Conservation (phyloP, 2,797 vertebrate species). For the Syngnathus acus region DNA sequence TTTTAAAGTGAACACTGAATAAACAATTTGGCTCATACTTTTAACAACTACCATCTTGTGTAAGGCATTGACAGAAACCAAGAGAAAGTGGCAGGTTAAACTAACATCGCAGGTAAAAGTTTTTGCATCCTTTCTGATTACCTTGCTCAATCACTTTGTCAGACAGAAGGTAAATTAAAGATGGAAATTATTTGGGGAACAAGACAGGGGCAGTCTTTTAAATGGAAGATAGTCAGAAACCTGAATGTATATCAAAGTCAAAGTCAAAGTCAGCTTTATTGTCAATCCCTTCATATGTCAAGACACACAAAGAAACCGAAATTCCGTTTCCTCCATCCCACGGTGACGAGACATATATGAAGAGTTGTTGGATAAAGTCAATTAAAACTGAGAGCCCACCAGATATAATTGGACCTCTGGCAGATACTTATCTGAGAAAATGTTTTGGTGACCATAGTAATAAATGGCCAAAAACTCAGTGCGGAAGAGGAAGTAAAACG, state of each 20-base stretch:
- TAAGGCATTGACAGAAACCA: background rate
- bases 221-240: background rate
- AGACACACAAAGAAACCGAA: too few species aligned
- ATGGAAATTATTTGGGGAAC: background rate
- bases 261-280: too few species aligned
- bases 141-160: background rate
- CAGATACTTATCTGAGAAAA: background rate
- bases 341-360: too few species aligned
- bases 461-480: conserved; percentile 14
- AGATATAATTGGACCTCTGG: background rate
- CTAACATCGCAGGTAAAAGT: conserved; percentile 26
- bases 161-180: background rate
- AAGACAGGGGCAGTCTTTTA: background rate
- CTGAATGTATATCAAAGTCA: background rate
- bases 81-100: background rate
- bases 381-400: background rate
- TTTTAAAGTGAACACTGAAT: background rate
- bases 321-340: too few species aligned
- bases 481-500: conserved; percentile 16
- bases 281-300: too few species aligned
- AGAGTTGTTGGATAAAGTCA: background rate
- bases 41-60: background rate
- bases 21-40: background rate
- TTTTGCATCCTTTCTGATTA: background rate
- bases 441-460: background rate